Conservation (phyloP, 2,113 vertebrate species). For the Aythya baeri region DNA sequence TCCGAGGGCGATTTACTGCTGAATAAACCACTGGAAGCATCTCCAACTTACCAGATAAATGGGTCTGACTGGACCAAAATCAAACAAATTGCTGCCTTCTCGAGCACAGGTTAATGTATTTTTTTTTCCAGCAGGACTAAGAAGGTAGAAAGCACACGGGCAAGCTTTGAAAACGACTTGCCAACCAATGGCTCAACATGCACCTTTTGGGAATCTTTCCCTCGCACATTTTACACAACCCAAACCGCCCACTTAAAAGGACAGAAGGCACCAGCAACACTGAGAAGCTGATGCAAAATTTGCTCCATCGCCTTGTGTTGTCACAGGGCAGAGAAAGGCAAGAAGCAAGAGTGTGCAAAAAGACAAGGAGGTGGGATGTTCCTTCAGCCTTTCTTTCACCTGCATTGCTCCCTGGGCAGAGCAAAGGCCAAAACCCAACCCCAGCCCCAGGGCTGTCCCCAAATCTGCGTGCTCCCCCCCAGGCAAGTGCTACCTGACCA, state of each 20-base stretch:
- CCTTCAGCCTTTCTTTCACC: neutral
- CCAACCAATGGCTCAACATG: neutral
- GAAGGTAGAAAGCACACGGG: neutral
- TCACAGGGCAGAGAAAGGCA: neutral
- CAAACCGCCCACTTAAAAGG: neutral
- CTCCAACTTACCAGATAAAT: conserved; percentile 10
- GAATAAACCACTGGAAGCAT: neutral
- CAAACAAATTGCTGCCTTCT: conserved; percentile 15
- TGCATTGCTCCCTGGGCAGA: too few relatives aligned
- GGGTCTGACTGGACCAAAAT: conserved; percentile 44
- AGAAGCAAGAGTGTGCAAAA: neutral
- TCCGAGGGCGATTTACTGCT: neutral
- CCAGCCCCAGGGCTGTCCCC: neutral
- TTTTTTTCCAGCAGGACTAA: neutral
- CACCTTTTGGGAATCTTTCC: neutral
- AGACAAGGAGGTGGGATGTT: neutral
- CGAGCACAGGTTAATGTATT: neutral
- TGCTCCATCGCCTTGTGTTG: neutral
- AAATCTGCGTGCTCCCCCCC: too few relatives aligned
- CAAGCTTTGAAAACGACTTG: neutral
- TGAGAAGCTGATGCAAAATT: neutral
- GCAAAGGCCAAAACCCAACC: too few relatives aligned
- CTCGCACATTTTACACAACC: neutral
- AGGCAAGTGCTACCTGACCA: neutral
- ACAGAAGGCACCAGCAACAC: neutral